Evolutionary conservation across 2,888 invertebrate genomes (phyloP), one percentile per base, ranked within the genome.

Genomic region (Phaonia tiefii): DNA sequence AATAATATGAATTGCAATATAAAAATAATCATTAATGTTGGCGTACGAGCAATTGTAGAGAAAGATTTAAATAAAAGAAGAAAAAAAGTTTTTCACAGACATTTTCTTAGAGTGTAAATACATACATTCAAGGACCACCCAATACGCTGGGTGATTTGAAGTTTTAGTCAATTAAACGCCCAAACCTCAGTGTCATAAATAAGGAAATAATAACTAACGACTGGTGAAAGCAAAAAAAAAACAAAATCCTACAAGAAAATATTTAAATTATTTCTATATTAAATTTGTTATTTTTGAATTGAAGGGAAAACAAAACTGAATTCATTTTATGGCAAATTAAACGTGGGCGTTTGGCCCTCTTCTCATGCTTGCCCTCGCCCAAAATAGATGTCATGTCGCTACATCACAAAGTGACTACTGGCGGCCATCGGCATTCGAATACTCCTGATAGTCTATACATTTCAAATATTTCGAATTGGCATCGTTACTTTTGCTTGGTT

Each of bases 341-440:
- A 31, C 54, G 75, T 75, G 31, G 75, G 70, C 63, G 63, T 75
- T 65, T 44, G 37, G 42, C 63, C 67, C 69, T 70, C 51, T 54
- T 31, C 60, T 51, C 17, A 4, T n/a, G 58, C n/a, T 63, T 17
- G 44, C 25, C n/a, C 58, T 58, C 31, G 26, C 31, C 46, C 31
- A 17, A 31, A 22, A 56, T 54, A 11, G 25, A 15, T 15, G 25
- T 37, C 54, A 25, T 13, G n/a, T n/a, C n/a, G n/a, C n/a, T n/a
- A 54, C 25, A 11, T 7, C 54, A 13, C 25, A 54, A 2, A 25
- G 54, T 22, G 25, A 20, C 54, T 20, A 20, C 20, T 22, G 25
- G 13, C 54, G 54, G 13, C 46, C 49, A 1, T 13, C 5, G 54
- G 22, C 54, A 54, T 25, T 54, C 54, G 54, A 4, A 1, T 54